Conservation (phyloP, 2,888 invertebrate species). For the Troides oblongomaculatus region DNA sequence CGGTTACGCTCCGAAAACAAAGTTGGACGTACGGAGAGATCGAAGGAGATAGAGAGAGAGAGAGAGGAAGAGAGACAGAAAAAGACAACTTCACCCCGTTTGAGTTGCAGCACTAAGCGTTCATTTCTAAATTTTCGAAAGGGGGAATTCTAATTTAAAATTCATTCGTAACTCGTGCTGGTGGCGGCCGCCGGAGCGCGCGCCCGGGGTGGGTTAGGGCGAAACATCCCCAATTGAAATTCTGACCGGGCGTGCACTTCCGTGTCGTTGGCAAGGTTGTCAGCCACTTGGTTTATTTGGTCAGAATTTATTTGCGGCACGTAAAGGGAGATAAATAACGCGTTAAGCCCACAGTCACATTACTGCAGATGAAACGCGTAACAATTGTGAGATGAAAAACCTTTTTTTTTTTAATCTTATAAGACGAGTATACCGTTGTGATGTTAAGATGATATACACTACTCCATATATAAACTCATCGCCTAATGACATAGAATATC, state of each 20-base stretch:
- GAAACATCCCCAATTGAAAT: constrained; percentile 72
- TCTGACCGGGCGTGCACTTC: constrained; percentile 59
- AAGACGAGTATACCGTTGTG: too few species aligned
- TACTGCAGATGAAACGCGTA: background rate
- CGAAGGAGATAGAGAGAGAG: background rate
- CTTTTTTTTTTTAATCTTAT: too few species aligned
- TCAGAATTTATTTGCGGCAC: constrained; percentile 14
- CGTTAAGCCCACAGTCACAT: constrained; percentile 6
- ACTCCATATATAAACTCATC: too few species aligned
- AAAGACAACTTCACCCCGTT: constrained; percentile 32
- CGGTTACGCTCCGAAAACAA: constrained; percentile 24
- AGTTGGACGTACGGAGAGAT: constrained; percentile 12
- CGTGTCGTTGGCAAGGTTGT: constrained; percentile 32
- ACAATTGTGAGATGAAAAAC: background rate
- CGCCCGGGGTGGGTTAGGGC: constrained; percentile 54
- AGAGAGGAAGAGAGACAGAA: constrained; percentile 17
- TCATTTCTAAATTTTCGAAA: constrained; percentile 43
- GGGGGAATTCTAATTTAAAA: constrained; percentile 64
- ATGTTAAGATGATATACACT: too few species aligned
- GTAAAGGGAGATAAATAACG: constrained; percentile 12
- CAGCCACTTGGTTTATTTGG: constrained; percentile 21
- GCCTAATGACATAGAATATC: too few species aligned
- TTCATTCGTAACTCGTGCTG: constrained; percentile 58
- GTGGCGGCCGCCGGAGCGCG: constrained; percentile 60
- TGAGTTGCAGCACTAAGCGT: constrained; percentile 34